Conservation (phyloP, 2,113 vertebrate genomes). For the Heterotis niloticus region DNA sequence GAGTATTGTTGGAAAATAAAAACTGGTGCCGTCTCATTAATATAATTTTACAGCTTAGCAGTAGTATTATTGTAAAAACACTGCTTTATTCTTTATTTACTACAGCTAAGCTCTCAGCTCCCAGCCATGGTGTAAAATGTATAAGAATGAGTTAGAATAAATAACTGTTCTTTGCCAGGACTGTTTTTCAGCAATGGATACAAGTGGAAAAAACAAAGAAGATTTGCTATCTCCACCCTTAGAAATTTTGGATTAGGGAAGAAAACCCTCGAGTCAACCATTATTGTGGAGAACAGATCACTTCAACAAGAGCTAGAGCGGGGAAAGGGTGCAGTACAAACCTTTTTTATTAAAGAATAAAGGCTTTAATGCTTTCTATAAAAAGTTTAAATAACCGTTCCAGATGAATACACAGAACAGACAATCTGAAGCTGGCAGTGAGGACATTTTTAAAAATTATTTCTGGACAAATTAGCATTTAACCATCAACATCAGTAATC, state of each 20-base stretch:
- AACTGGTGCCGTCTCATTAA: too few relatives aligned
- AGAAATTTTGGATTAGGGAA: slow-evolving; percentile 72
- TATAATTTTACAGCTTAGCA: too few relatives aligned
- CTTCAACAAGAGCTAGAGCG: slow-evolving; percentile 64
- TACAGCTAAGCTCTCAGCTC: too few relatives aligned
- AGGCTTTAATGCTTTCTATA: neutral
- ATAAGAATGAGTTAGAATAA: too few relatives aligned
- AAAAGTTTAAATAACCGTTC: neutral
- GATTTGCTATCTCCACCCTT: slow-evolving; percentile 64
- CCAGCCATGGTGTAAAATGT: too few relatives aligned
- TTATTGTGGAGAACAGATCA: slow-evolving; percentile 66
- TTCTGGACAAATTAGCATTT: neutral
- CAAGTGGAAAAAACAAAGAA: slow-evolving; percentile 70
- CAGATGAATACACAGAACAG: too few relatives aligned
- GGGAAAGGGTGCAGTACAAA: slow-evolving; percentile 60
- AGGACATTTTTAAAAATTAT: neutral
- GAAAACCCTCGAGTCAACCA: slow-evolving; percentile 62
- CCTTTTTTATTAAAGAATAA: neutral
- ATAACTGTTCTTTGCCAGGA: slow-evolving; percentile 39
- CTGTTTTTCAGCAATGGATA: slow-evolving; percentile 61
- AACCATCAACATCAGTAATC: slow-evolving; percentile 19
- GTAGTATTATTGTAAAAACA: too few relatives aligned
- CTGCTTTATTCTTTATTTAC: too few relatives aligned
- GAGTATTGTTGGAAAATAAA: too few relatives aligned
- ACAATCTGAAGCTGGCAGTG: neutral